A percentile compares a stretch with the other conserved stretches of the same genome.
These are phyloP conservation scores for Ganaspis brasiliensis DNA, from an alignment of 2,888 invertebrate genomes.

Conservation along the genomic window DNA sequence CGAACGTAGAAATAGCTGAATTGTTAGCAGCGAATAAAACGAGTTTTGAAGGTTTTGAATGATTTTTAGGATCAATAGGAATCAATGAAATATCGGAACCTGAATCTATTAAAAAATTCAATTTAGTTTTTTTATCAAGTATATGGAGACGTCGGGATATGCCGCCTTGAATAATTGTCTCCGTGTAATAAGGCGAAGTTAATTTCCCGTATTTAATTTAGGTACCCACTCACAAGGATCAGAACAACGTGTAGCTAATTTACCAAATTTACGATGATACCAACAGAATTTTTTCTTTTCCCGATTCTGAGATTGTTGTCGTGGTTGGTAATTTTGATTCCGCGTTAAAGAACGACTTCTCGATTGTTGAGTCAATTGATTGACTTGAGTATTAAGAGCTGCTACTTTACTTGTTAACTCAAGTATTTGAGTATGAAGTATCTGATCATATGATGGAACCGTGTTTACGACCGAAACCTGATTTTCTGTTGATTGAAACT, in stretches of 20 bases:
- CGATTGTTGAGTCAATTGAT: too few species aligned
- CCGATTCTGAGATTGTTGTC: background rate
- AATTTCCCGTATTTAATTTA: too few species aligned
- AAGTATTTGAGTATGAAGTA: background rate
- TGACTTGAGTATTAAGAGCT: background rate
- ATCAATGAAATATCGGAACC: too few species aligned
- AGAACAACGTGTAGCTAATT: too few species aligned
- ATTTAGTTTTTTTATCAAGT: background rate
- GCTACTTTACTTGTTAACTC: background rate
- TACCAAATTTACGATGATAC: background rate
- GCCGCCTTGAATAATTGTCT: too few species aligned
- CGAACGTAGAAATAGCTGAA: background rate
- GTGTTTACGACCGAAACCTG: background rate
- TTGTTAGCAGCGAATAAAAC: background rate
- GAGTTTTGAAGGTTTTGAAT: too few species aligned
- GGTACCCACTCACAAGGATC: too few species aligned
- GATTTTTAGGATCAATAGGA: too few species aligned
- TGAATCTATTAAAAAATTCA: background rate
- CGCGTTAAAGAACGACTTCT: slow-evolving; percentile 7
- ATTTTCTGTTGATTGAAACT: background rate
- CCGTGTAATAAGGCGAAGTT: too few species aligned
- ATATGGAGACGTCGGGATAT: background rate
- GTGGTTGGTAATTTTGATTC: background rate
- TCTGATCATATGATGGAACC: too few species aligned
- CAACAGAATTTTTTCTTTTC: background rate